Evolutionary conservation across 2,113 vertebrate genomes (phyloP).

Genomic region (Sula dactylatra): DNA sequence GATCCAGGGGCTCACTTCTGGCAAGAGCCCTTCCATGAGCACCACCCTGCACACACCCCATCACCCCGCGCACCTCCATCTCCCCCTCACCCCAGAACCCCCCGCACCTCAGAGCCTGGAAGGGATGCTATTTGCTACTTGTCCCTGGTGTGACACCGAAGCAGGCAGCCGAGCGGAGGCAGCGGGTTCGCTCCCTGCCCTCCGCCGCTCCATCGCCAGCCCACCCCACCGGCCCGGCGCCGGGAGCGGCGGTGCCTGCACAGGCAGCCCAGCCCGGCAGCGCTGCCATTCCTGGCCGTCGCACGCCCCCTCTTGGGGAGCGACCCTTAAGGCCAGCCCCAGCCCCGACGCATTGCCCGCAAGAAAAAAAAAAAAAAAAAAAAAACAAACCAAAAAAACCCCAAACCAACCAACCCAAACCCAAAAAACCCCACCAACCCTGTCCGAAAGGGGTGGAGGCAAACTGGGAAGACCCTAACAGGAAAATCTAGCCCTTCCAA

Average conservation of each 20-base stretch:
- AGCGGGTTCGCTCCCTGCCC: accelerated
- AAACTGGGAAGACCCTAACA: background rate
- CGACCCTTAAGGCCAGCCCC: background rate
- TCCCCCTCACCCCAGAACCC: background rate
- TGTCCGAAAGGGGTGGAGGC: background rate
- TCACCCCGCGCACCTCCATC: accelerated
- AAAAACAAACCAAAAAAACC: too few species aligned
- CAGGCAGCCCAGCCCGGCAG: background rate
- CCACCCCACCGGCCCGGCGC: accelerated
- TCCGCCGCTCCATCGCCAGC: background rate
- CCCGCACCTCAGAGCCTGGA: background rate
- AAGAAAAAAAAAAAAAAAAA: background rate
- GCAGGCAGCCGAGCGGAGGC: background rate
- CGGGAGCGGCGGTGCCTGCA: accelerated
- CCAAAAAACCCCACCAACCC: too few species aligned
- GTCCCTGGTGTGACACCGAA: background rate
- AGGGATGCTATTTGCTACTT: background rate
- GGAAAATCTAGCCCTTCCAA: background rate
- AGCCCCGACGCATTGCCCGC: accelerated
- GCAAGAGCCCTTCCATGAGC: background rate
- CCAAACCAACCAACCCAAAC: too few species aligned
- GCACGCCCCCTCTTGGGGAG: background rate
- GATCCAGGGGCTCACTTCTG: background rate
- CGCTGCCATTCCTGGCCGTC: background rate
- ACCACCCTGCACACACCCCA: accelerated